A percentile compares a stretch with the other conserved stretches of the same genome.
These are phyloP conservation scores for Entelurus aequoreus DNA, from an alignment of 2,113 vertebrate genomes.

Conservation along the genomic window DNA sequence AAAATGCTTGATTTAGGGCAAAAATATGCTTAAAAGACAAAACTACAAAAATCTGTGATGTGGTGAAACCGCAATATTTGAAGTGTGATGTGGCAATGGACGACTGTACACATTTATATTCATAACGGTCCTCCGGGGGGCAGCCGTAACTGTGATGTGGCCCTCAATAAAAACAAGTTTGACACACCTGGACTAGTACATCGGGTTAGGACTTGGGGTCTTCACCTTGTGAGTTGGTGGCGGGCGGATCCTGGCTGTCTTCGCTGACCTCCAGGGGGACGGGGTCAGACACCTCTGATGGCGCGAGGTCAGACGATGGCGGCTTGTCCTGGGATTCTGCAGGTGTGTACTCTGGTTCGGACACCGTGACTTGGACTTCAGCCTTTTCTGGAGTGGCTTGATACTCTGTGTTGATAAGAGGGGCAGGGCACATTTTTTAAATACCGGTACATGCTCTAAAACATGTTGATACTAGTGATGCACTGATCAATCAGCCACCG, in stretches of 20 bases:
- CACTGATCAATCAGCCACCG: no score
- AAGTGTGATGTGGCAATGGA: no score
- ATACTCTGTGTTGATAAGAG: neutral
- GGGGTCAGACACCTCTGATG: neutral
- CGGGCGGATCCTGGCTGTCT: conserved; percentile 8
- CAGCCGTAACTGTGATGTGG: no score
- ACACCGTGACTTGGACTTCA: conserved; percentile 1
- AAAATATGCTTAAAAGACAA: no score
- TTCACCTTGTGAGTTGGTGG: conserved; percentile 30
- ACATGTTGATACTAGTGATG: no score
- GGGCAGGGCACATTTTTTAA: neutral
- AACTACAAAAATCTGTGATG: no score
- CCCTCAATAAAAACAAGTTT: no score
- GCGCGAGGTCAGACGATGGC: neutral
- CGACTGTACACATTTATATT: no score
- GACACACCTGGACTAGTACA: no score
- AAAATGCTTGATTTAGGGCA: no score
- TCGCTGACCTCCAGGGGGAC: conserved; percentile 14
- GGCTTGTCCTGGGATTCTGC: neutral
- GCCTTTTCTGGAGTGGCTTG: conserved; percentile 12
- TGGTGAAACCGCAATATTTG: no score
- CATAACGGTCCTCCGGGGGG: no score
- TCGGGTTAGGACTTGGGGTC: neutral
- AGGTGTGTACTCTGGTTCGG: conserved; percentile 29
- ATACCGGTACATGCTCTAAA: neutral